These are phyloP conservation scores for Zophobas morio DNA, from an alignment of 1,140 invertebrate species.

Conservation along the genomic window DNA sequence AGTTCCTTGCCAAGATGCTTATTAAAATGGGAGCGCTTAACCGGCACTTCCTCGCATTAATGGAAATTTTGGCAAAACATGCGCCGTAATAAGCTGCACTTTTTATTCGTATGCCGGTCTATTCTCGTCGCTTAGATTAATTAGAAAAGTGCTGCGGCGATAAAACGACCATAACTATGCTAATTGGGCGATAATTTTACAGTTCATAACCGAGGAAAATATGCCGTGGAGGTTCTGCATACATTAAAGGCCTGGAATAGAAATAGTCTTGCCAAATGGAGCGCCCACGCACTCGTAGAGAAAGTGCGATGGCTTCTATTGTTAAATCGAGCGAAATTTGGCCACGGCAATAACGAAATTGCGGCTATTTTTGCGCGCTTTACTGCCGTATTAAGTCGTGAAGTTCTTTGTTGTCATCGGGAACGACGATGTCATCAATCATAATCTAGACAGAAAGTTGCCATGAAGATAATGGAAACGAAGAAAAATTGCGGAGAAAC, in stretches of 20 bases:
- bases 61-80: neutral
- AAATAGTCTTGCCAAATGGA: neutral
- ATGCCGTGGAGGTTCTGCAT: no score
- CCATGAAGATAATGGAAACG: no score
- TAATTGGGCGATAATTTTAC: constrained; percentile 1
- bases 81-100: neutral
- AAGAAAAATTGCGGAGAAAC: no score
- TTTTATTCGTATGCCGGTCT: neutral
- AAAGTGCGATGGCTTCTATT: no score
- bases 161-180: neutral
- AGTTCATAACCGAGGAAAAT: neutral
- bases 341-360: no score
- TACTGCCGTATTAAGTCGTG: no score
- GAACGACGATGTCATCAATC: no score
- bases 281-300: neutral
- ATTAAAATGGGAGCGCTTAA: neutral
- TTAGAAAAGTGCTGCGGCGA: neutral
- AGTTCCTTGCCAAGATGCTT: neutral
- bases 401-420: no score
- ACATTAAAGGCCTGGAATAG: neutral
- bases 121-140: neutral
- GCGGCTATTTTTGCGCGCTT: no score
- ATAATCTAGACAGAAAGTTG: no score
- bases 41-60: neutral
- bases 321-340: no score